Evolutionary conservation across 2,113 vertebrate species (phyloP).

Genomic region (Dicerorhinus sumatrensis): DNA sequence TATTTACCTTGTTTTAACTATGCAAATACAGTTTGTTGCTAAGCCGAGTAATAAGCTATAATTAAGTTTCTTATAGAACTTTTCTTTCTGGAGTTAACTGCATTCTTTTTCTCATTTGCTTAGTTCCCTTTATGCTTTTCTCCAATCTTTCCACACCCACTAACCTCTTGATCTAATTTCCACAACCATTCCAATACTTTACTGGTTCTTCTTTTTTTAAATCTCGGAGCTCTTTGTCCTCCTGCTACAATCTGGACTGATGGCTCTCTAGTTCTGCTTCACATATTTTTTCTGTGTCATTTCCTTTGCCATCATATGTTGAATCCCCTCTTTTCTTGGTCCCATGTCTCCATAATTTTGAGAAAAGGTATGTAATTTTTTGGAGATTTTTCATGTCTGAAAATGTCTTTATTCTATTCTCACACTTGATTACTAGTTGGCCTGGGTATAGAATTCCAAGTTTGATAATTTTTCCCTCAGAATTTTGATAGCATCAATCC

Average conservation of each 20-base stretch:
- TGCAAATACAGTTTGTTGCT: not conserved
- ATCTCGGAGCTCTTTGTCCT: not conserved
- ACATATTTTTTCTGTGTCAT: not conserved
- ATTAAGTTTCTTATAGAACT: not conserved
- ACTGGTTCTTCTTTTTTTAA: not conserved
- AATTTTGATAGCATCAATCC: not conserved
- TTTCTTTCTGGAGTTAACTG: not conserved
- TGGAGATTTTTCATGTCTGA: not conserved
- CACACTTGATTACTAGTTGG: not conserved
- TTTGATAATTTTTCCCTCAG: not conserved
- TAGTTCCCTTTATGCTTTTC: not conserved
- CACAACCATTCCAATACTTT: not conserved
- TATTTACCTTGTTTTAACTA: not conserved
- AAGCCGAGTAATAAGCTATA: not conserved
- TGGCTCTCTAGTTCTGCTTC: not conserved
- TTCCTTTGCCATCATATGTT: not conserved
- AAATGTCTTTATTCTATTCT: too few relatives aligned
- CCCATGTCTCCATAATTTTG: not conserved
- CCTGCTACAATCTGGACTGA: not conserved
- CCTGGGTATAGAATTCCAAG: not conserved
- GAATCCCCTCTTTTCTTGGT: not conserved
- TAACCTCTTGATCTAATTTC: not conserved
- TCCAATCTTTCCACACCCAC: not conserved
- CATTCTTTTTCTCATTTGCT: not conserved
- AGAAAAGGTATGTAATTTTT: not conserved